phyloP scores from a whole-genome alignment of 2,113 vertebrate species.

The Struthidea cinerea region DNA sequence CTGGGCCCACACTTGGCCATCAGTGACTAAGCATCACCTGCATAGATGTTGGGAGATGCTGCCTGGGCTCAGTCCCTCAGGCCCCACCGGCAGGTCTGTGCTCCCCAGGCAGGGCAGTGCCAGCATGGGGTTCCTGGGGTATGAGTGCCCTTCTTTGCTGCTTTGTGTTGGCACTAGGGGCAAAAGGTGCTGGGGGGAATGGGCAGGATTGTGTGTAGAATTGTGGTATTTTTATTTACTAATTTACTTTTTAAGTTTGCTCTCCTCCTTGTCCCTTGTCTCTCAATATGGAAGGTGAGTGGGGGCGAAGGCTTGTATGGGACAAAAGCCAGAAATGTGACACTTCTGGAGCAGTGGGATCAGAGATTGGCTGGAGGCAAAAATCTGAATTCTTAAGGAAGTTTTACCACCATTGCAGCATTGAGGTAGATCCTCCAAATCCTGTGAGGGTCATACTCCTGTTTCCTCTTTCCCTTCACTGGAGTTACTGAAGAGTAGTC shows the following conservation, averaged over 20 bases:
- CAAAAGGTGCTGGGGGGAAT: not conserved
- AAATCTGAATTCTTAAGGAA: not conserved
- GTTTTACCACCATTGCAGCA: rapidly evolving
- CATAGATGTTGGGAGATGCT: not conserved
- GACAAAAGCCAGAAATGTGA: not conserved
- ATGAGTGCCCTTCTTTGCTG: not conserved
- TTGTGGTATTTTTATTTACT: not conserved
- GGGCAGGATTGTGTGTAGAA: not conserved
- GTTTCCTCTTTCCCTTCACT: not conserved
- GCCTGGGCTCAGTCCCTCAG: not conserved
- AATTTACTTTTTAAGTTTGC: not conserved
- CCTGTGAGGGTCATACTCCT: not conserved
- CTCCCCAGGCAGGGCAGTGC: not conserved
- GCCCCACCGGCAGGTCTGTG: not conserved
- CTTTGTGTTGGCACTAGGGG: not conserved
- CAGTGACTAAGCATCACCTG: rapidly evolving
- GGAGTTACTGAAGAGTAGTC: not conserved
- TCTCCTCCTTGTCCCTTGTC: not conserved
- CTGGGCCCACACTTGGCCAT: not conserved
- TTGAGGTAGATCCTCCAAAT: not conserved
- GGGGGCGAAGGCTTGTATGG: not conserved
- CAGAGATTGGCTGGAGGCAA: not conserved
- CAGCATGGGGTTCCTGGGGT: not conserved
- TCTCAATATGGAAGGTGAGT: not conserved
- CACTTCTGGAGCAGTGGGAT: not conserved